Base-by-base conservation (phyloP, 1,140 invertebrate species). In the Drosophila nasuta region DNA sequence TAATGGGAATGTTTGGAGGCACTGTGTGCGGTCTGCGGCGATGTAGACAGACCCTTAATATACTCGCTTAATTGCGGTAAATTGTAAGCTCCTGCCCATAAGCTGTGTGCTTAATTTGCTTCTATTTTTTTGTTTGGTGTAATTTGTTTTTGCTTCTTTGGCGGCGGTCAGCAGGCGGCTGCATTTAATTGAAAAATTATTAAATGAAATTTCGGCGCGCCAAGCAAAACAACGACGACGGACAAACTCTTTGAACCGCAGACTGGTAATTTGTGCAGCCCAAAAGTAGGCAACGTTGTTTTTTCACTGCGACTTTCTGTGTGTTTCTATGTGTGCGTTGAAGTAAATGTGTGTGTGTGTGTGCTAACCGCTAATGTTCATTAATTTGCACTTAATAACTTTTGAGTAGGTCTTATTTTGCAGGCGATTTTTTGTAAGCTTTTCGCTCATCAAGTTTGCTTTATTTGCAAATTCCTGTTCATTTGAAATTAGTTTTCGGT, bases 131-230 rank as follows among this genome's bases (percentile, higher is more conserved):
- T 25, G 20, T 0, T 20, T 20, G 20, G 20, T 25, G 8, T 45
- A 11, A 30, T 64, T 41, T 51, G 15, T 51, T 38, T 25, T 41
- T 54, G 17, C 15, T 13, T 20, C 25, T 71, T 54, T 66, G 20
- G 7, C 54, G 33, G n/a, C 75, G 78, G 70, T 64, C 82, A 75
- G 66, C 57, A 52, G 63, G 51, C 77, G 57, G 82, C 82, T 87
- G 83, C 83, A 83, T 88, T 88, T 88, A 88, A 88, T 88, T 88
- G 83, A 88, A 88, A 88, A 88, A 88, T 88, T 88, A 88, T 88
- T 82, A 88, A 88, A 88, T 81, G 83, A 81, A 87, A 64, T 88
- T 88, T 87, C 52, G 76, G 77, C 11, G 70, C 66, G 43, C 54
- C 64, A 52, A 41, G 43, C 41, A 54, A 54, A 25, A 54, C 38